Conservation (phyloP, 2,797 vertebrate genomes). For the Muscicapa striata region DNA sequence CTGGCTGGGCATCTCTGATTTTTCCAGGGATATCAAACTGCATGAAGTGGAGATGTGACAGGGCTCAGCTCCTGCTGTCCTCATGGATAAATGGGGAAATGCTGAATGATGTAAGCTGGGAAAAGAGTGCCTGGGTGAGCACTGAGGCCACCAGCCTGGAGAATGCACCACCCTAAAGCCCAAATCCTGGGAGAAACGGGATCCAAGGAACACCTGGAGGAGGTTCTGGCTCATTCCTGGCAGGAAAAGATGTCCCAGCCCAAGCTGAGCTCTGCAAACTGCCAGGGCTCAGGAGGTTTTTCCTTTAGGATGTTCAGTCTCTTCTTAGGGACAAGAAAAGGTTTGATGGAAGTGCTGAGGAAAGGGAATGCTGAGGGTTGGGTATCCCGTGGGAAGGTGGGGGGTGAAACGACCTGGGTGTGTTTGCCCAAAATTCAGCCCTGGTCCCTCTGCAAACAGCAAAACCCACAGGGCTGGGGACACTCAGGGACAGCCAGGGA, state of each 20-base stretch:
- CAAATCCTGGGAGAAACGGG: not conserved
- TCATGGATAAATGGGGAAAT: not conserved
- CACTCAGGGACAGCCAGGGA: no score
- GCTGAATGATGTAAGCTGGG: not conserved
- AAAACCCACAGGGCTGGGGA: no score
- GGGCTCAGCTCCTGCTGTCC: not conserved
- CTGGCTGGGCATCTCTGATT: not conserved
- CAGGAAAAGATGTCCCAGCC: not conserved
- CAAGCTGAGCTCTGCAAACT: not conserved
- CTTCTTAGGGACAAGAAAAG: not conserved
- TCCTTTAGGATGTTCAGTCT: not conserved
- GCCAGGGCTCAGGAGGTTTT: not conserved
- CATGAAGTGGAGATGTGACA: not conserved
- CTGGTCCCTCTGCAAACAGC: not conserved
- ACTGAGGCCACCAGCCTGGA: not conserved
- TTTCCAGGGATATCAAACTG: not conserved
- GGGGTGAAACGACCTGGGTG: not conserved
- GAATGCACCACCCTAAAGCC: rapidly evolving
- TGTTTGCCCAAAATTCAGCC: rapidly evolving
- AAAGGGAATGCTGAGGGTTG: not conserved
- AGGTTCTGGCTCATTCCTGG: not conserved
- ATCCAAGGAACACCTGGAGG: not conserved
- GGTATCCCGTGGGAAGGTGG: not conserved
- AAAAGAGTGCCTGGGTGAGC: not conserved
- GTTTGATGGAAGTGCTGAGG: not conserved